Percentiles rank a stretch among this genome's conserved stretches.
Evolutionary conservation across 2,888 invertebrate species (phyloP).

Genomic region (Eilema sororculum): DNA sequence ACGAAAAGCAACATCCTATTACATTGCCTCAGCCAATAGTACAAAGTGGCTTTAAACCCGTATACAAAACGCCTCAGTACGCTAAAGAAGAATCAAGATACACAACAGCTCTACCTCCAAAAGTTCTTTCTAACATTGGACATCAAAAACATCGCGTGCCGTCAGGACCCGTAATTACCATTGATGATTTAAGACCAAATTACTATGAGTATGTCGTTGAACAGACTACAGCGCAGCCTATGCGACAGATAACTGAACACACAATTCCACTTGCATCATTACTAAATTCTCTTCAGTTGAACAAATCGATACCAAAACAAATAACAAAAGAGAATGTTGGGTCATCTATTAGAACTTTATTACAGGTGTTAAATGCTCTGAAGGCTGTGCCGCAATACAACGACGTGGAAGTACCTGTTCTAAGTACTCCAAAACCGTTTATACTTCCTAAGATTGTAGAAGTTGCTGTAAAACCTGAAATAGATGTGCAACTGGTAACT

Average conservation of each 20-base stretch:
- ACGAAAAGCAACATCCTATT: conserved; percentile 69
- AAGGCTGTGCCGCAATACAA: conserved; percentile 82
- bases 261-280: conserved; percentile 82
- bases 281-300: conserved; percentile 90
- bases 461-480: conserved; percentile 60
- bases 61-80: conserved; percentile 56
- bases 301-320: conserved; percentile 92
- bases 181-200: conserved; percentile 59
- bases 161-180: conserved; percentile 50
- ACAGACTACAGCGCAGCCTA: conserved; percentile 56
- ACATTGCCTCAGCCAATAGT: conserved; percentile 64
- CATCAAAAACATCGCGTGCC: conserved; percentile 60
- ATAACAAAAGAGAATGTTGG: conserved; percentile 93
- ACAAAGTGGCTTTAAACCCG: conserved; percentile 79
- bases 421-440: conserved; percentile 77
- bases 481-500: conserved; percentile 19
- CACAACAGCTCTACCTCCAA: conserved; percentile 53
- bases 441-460: conserved; percentile 59
- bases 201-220: conserved; percentile 72
- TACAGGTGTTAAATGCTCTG: conserved; percentile 91
- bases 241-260: conserved; percentile 57
- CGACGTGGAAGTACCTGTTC: conserved; percentile 68
- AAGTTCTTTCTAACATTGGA: conserved; percentile 49
- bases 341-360: conserved; percentile 91
- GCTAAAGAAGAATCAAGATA: conserved; percentile 62